phyloP scores from a whole-genome alignment of 2,888 invertebrate species.

The Slavum lentiscoides region DNA sequence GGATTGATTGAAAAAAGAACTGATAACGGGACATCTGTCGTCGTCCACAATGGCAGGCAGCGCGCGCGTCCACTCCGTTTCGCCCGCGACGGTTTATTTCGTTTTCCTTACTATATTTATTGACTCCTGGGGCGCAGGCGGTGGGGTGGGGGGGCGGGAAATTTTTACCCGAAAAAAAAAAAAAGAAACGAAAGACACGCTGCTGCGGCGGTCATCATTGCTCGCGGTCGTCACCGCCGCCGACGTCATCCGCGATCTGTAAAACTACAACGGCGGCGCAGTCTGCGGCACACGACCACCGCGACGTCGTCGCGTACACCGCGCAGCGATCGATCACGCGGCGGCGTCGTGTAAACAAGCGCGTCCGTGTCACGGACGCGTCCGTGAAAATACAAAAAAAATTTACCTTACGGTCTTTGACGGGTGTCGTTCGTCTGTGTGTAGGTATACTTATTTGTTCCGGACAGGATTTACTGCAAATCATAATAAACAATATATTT shows the following conservation, averaged over 20 bases:
- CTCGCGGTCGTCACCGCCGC: background rate
- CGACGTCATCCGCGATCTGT: background rate
- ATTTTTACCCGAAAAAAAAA: background rate
- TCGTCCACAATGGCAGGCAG: slow-evolving; percentile 13
- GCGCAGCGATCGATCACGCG: background rate
- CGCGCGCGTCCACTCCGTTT: slow-evolving; percentile 5
- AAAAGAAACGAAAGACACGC: background rate
- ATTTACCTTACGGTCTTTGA: no score
- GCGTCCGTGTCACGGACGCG: no score
- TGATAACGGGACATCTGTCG: slow-evolving; percentile 52
- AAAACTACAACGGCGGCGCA: no score
- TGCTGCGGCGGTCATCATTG: slow-evolving; percentile 33
- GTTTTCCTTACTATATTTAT: slow-evolving; percentile 12
- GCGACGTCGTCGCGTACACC: slow-evolving; percentile 5
- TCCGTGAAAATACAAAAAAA: no score
- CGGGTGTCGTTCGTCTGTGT: no score
- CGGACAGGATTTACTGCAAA: no score
- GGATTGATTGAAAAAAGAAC: background rate
- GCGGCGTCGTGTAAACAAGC: no score
- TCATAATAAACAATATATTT: no score
- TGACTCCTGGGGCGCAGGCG: background rate
- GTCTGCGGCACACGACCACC: background rate
- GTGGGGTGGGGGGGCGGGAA: background rate
- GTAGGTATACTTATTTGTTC: no score
- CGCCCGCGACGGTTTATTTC: slow-evolving; percentile 33